Base-by-base conservation (phyloP, 2,888 invertebrate genomes). In the Carcina quercana region DNA sequence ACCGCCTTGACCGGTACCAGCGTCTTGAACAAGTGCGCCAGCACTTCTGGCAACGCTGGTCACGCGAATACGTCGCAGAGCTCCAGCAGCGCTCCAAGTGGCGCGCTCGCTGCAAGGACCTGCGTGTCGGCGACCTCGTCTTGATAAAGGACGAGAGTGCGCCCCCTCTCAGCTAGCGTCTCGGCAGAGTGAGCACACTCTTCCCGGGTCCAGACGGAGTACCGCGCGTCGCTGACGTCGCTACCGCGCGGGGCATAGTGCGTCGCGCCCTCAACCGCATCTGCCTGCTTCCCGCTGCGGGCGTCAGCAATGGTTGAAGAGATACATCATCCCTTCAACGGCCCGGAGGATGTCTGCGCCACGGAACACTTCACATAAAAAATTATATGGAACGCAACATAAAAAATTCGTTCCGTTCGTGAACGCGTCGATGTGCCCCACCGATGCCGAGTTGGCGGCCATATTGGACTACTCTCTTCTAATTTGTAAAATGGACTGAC, bases 41-140 rank as follows among this genome's bases (percentile, higher is more conserved):
- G 13, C 37, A 39, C 13, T 41, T 45, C 13, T 43, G 45, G 41
- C 10, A 25, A 15, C 29, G 42, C n/a, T 42, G 38, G 37, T 25
- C 28, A 8, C 13, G 20, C 3, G 38, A 45, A 14, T 40, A 34
- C n/a, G 6, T 45, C n/a, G 10, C 25, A 5, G 37, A 40, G 14
- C 32, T 42, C 6, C 42, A 42, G 27, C 30, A 36, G 8, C 30
- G 34, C 12, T 13, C 37, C 3, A 42, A 44, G 11, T 41, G 34
- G 38, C 28, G 29, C 10, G 20, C 13, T 17, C 19, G 15, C 7
- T 25, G 27, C 7, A 27, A 20, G 11, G 22, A 28, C 1, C 24
- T 38, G 5, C 13, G 13, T 5, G 7, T 17, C 4, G 26, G 15
- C 1, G 31, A 31, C 13, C 19, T 31, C 1, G 31, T 31, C 7